These are phyloP conservation scores for Endotricha flammealis DNA, from an alignment of 2,888 invertebrate species.

Conservation along the genomic window DNA sequence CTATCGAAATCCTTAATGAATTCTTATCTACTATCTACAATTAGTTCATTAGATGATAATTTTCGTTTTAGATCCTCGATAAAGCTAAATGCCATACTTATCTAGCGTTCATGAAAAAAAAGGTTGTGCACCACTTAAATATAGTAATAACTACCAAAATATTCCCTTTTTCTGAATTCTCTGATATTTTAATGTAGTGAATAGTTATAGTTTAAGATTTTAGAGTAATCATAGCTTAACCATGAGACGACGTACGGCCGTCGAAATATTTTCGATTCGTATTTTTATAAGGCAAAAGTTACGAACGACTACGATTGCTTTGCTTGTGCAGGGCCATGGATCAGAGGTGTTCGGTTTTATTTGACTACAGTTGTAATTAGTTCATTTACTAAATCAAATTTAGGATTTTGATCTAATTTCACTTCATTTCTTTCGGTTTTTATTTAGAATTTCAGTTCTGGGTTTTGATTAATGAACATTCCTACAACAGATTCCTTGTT, in stretches of 20 bases:
- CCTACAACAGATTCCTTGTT: slow-evolving; percentile 22
- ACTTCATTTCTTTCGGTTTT: slow-evolving; percentile 3
- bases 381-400: slow-evolving; percentile 10
- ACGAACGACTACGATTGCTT: slow-evolving; percentile 72
- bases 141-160: slow-evolving; percentile 69
- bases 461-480: slow-evolving; percentile 23
- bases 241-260: slow-evolving; percentile 69
- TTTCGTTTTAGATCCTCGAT: slow-evolving; percentile 57
- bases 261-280: slow-evolving; percentile 77
- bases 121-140: slow-evolving; percentile 77
- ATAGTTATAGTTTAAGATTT: slow-evolving; percentile 64
- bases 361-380: slow-evolving; percentile 23
- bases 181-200: slow-evolving; percentile 77
- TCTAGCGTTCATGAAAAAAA: slow-evolving; percentile 75
- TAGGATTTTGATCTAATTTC: slow-evolving; percentile 4
- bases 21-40: slow-evolving; percentile 44
- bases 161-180: slow-evolving; percentile 77
- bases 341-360: slow-evolving; percentile 33
- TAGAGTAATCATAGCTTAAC: slow-evolving; percentile 73
- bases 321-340: slow-evolving; percentile 73
- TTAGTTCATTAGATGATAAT: slow-evolving; percentile 55
- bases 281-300: slow-evolving; percentile 77
- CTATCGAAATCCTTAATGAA: slow-evolving; percentile 39
- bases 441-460: slow-evolving; percentile 13
- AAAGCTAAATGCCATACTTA: slow-evolving; percentile 69